Percentiles rank a stretch among this genome's conserved stretches.
Evolutionary conservation across 2,113 vertebrate genomes (phyloP).

Genomic region (Syrmaticus mikado): DNA sequence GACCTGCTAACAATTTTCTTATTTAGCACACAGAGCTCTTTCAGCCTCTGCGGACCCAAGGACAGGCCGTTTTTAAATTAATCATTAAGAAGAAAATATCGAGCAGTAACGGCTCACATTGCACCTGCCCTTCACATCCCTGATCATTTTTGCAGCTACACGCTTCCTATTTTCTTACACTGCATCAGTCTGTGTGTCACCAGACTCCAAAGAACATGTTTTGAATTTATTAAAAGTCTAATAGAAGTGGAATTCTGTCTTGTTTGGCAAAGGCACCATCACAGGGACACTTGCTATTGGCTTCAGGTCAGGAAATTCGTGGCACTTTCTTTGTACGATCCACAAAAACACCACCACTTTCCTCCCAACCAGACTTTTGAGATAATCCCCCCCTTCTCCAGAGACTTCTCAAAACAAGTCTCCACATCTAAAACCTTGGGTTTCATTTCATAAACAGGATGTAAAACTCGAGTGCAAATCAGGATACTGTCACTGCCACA

Average conservation of each 20-base stretch:
- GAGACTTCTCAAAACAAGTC: constrained; percentile 59
- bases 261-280: constrained; percentile 6
- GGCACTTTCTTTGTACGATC: constrained; percentile 27
- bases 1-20: constrained; percentile 69
- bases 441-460: constrained; percentile 91
- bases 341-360: constrained; percentile 45
- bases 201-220: constrained; percentile 42
- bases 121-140: constrained; percentile 47
- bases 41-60: constrained; percentile 40
- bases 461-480: constrained; percentile 84
- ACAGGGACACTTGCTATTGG: constrained; percentile 45
- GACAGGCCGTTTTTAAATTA: not conserved
- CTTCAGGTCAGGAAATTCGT: constrained; percentile 17
- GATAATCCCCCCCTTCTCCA: constrained; percentile 65
- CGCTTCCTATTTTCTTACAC: constrained; percentile 23
- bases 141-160: constrained; percentile 19
- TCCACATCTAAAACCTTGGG: constrained; percentile 47
- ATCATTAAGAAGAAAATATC: not conserved
- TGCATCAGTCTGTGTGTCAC: constrained; percentile 20
- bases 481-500: constrained; percentile 83
- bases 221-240: constrained; percentile 48
- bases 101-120: not conserved
- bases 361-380: constrained; percentile 24
- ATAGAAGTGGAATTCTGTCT: constrained; percentile 36
- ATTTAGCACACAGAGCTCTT: constrained; percentile 69